Conservation (phyloP, 2,113 vertebrate species). For the Toxostoma redivivum region DNA sequence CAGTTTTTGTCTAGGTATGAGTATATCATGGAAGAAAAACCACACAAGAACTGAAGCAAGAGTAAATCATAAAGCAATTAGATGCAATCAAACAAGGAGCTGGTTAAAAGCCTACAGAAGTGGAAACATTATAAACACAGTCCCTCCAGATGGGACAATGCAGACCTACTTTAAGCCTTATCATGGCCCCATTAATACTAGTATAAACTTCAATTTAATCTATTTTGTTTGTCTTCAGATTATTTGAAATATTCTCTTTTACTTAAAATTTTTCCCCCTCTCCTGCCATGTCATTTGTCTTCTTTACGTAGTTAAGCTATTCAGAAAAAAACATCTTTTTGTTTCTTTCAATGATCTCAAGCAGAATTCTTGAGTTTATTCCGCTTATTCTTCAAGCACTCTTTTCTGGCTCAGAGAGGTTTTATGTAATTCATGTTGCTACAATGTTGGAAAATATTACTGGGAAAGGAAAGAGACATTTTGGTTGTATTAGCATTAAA, state of each 20-base stretch:
- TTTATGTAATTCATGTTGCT: not conserved
- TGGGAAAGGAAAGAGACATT: not conserved
- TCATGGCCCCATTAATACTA: not conserved
- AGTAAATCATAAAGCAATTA: not conserved
- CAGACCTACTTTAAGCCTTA: not conserved
- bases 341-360: not conserved
- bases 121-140: not conserved
- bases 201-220: not conserved
- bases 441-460: conserved; percentile 13
- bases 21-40: not conserved
- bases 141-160: not conserved
- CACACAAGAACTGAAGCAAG: not conserved
- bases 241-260: not conserved
- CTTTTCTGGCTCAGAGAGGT: not conserved
- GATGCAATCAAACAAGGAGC: not conserved
- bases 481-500: not conserved
- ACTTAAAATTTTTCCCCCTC: not conserved
- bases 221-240: not conserved
- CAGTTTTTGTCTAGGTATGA: not conserved
- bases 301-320: not conserved
- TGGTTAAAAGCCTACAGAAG: not conserved
- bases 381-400: not conserved
- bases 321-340: not conserved
- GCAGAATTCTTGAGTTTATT: not conserved
- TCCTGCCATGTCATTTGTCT: not conserved